Evolutionary conservation across 2,888 invertebrate species (phyloP).

Genomic region (Ethmia dodecea): DNA sequence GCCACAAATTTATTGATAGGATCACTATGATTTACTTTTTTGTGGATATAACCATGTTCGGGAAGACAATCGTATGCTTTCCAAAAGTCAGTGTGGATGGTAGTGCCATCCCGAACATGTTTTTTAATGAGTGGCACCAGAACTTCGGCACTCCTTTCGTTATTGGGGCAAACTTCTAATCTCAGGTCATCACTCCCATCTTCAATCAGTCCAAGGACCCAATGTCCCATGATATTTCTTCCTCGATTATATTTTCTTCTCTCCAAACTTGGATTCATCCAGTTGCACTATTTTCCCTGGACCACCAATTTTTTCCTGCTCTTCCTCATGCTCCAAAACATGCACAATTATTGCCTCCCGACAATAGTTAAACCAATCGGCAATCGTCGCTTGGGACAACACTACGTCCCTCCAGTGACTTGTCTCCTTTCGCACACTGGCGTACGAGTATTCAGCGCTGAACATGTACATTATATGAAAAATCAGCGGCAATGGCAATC

Average conservation of each 20-base stretch:
- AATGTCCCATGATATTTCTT: slow-evolving; percentile 16
- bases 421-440: not conserved
- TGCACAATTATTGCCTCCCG: not conserved
- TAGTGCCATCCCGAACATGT: slow-evolving; percentile 20
- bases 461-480: not conserved
- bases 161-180: slow-evolving; percentile 26
- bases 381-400: not conserved
- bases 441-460: no score
- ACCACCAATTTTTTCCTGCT: not conserved
- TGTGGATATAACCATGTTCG: slow-evolving; percentile 18
- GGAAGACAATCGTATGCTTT: slow-evolving; percentile 16
- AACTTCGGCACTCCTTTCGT: slow-evolving; percentile 19
- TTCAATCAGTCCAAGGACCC: slow-evolving; percentile 26
- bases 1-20: slow-evolving; percentile 19
- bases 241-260: slow-evolving; percentile 6
- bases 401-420: not conserved
- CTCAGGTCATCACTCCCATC: slow-evolving; percentile 24
- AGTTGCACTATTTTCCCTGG: not conserved
- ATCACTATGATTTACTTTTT: slow-evolving; percentile 20
- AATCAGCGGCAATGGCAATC: no score
- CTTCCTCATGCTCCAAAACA: not conserved
- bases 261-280: slow-evolving; percentile 2
- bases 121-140: slow-evolving; percentile 24
- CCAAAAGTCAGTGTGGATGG: slow-evolving; percentile 23
- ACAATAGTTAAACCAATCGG: not conserved